phyloP scores from a whole-genome alignment of 64 coral and sea anemone species.

The Astreopora myriophthalma region DNA sequence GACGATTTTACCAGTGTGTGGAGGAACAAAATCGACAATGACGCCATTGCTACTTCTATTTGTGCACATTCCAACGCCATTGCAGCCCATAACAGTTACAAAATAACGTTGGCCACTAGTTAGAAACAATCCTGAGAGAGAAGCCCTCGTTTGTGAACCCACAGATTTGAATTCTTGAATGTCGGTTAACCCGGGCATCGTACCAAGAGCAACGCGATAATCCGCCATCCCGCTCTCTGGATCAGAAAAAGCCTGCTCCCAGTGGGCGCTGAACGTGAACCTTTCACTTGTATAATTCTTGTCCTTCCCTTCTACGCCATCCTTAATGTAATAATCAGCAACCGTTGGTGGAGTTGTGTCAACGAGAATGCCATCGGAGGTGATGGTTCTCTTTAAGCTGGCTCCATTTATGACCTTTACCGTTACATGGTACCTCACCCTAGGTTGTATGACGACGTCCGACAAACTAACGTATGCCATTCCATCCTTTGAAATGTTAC shows the following conservation, averaged over 20 bases:
- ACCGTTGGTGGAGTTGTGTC: constrained; percentile 77
- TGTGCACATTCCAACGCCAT: constrained; percentile 87
- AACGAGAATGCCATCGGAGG: constrained; percentile 83
- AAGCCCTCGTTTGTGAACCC: constrained; percentile 33
- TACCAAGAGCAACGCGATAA: constrained; percentile 75
- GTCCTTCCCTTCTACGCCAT: constrained; percentile 71
- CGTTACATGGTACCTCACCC: constrained; percentile 80
- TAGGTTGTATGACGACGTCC: constrained; percentile 53
- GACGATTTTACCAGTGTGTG: constrained; percentile 75
- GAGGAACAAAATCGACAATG: constrained; percentile 82
- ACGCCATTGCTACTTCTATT: constrained; percentile 89
- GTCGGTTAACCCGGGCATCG: constrained; percentile 59
- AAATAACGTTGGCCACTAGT: constrained; percentile 83
- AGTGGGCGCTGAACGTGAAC: constrained; percentile 64
- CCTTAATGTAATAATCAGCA: constrained; percentile 66
- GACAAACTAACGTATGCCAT: constrained; percentile 26
- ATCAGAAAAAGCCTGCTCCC: constrained; percentile 89
- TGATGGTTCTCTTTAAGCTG: constrained; percentile 57
- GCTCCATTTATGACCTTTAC: constrained; percentile 77
- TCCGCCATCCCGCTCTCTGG: constrained; percentile 72
- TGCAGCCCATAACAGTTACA: constrained; percentile 82
- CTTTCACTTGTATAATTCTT: constrained; percentile 64
- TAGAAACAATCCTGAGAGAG: constrained; percentile 49
- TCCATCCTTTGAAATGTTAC: neutral
- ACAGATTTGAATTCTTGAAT: constrained; percentile 50